phyloP scores from a whole-genome alignment of 2,113 vertebrate genomes.

The Neotoma lepida region DNA sequence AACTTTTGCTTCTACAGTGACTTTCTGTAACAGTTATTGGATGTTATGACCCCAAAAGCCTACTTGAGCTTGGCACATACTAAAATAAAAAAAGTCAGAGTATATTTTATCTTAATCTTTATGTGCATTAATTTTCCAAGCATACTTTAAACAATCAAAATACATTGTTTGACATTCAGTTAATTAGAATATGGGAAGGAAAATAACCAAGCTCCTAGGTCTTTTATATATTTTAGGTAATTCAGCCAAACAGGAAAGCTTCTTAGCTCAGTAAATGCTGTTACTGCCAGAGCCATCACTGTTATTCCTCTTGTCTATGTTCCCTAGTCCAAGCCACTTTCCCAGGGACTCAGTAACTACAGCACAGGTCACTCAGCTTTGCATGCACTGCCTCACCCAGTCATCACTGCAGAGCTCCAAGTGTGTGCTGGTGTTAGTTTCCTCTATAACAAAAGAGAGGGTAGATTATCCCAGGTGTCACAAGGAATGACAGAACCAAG shows the following conservation, averaged over 20 bases:
- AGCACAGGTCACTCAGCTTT: neutral
- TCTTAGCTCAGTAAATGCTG: neutral
- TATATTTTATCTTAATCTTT: constrained; percentile 36
- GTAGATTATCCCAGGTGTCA: neutral
- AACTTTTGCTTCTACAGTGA: neutral
- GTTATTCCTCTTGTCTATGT: neutral
- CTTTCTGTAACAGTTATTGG: neutral
- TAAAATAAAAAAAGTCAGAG: neutral
- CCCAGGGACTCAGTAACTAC: neutral
- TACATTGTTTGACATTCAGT: constrained; percentile 21
- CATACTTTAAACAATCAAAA: constrained; percentile 8
- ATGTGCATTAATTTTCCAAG: constrained; percentile 36
- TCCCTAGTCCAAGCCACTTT: neutral
- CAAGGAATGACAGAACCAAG: neutral
- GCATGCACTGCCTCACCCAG: neutral
- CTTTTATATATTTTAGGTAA: neutral
- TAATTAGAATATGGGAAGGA: neutral
- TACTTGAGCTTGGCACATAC: neutral
- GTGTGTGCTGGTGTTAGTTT: neutral
- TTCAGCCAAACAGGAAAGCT: neutral
- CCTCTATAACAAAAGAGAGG: neutral
- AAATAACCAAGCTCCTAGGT: neutral
- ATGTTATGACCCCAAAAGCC: neutral
- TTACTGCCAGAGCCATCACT: neutral
- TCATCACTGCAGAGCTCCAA: neutral